These are phyloP conservation scores for Aphrophora alni DNA, from an alignment of 2,888 invertebrate genomes.

Conservation along the genomic window DNA sequence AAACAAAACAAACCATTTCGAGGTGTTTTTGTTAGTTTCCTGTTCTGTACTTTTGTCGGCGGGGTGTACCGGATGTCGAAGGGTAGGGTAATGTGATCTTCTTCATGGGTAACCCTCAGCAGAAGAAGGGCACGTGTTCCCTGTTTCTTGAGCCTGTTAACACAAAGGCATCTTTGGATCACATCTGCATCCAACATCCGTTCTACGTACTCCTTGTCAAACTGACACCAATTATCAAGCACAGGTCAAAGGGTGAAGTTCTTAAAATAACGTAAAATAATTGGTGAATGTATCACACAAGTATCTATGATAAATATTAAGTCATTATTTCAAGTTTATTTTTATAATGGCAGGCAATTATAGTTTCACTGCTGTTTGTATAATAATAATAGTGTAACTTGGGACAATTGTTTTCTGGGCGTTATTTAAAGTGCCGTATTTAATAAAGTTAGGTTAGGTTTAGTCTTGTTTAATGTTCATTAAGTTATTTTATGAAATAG, in stretches of 20 bases:
- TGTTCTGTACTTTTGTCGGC: not conserved
- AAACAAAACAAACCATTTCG: not conserved
- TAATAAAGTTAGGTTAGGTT: no score
- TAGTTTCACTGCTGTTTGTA: no score
- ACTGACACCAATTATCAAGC: not conserved
- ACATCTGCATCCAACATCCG: not conserved
- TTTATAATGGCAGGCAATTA: no score
- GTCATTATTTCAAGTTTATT: no score
- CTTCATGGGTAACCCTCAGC: not conserved
- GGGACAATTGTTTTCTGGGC: no score
- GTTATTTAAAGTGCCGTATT: no score
- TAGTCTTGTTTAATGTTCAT: no score
- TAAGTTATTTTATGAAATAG: no score
- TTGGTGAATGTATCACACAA: no score
- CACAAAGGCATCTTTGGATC: not conserved
- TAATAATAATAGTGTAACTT: no score
- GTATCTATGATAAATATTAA: no score
- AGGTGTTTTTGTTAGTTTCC: not conserved
- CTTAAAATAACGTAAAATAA: no score
- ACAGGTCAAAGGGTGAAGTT: not conserved
- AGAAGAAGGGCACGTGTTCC: not conserved
- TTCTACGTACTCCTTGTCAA: not conserved
- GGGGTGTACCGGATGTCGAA: not conserved
- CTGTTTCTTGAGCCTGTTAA: not conserved
- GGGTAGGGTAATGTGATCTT: not conserved